Evolutionary conservation across 2,888 invertebrate species (phyloP).

Genomic region (Nomada lathburiana): DNA sequence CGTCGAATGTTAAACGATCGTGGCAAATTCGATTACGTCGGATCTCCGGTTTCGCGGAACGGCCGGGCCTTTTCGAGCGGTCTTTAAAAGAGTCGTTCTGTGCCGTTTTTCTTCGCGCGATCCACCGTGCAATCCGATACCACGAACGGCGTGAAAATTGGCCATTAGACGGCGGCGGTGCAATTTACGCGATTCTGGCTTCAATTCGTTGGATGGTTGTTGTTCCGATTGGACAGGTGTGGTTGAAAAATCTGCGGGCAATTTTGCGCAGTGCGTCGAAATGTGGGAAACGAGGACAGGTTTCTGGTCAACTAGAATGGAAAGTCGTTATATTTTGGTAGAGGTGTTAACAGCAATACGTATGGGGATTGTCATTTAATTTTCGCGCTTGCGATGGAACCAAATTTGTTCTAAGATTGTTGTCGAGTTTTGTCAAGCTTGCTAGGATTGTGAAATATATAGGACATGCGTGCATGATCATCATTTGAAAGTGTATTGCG

Average conservation of each 20-base stretch:
- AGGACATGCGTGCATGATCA: no score
- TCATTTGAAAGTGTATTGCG: no score
- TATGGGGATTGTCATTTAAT: no score
- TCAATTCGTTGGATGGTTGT: not conserved
- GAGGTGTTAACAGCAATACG: no score
- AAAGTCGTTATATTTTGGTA: no score
- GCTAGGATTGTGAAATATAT: no score
- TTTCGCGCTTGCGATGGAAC: no score
- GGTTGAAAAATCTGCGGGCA: not conserved
- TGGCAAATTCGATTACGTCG: conserved; percentile 18
- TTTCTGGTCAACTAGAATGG: no score
- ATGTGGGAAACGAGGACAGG: no score
- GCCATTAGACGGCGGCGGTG: conserved; percentile 5
- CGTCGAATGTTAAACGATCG: conserved; percentile 7
- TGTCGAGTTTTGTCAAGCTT: no score
- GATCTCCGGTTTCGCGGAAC: conserved; percentile 30
- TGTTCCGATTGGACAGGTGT: not conserved
- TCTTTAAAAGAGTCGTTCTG: conserved; percentile 21
- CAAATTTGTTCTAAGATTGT: no score
- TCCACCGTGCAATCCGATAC: conserved; percentile 12
- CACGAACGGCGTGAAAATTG: conserved; percentile 29
- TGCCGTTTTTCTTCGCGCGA: conserved; percentile 12
- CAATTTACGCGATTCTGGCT: conserved; percentile 17
- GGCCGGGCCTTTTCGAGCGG: conserved; percentile 2
- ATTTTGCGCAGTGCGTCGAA: not conserved